These are phyloP conservation scores for Phymanthus crucifer DNA, from an alignment of 92 coral and sea anemone genomes.

Conservation along the genomic window DNA sequence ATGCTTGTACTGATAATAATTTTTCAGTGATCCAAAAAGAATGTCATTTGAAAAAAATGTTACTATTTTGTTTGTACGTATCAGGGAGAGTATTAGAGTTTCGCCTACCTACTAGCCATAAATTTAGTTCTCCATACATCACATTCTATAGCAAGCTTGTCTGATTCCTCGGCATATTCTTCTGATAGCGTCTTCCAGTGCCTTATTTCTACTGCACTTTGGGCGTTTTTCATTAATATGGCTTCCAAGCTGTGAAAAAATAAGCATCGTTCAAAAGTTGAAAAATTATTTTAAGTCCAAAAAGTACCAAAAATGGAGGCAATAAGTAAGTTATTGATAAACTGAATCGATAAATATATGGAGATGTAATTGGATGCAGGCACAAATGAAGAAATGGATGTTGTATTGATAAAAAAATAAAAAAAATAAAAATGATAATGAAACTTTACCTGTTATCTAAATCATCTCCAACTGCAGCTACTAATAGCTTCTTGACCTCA, in stretches of 20 bases:
- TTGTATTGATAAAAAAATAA: neutral
- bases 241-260: conserved; percentile 66
- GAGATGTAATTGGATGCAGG: neutral
- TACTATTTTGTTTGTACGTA: too few relatives aligned
- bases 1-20: neutral
- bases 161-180: conserved; percentile 89
- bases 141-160: conserved; percentile 93
- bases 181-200: conserved; percentile 82
- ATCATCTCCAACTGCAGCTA: conserved; percentile 98
- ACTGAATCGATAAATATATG: too few relatives aligned
- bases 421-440: too few relatives aligned
- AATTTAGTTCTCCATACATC: conserved; percentile 99
- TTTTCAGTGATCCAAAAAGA: neutral
- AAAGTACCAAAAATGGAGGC: neutral
- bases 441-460: conserved; percentile 63
- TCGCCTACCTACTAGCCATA: conserved; percentile 92
- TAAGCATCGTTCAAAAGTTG: neutral
- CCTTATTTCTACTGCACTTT: conserved; percentile 72
- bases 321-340: too few relatives aligned
- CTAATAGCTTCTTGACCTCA: conserved; percentile 86
- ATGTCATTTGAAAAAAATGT: too few relatives aligned
- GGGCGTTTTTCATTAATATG: conserved; percentile 68
- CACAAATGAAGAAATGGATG: neutral
- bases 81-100: too few relatives aligned
- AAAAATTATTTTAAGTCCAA: neutral